A percentile compares a stretch with the other conserved stretches of the same genome.
Evolutionary conservation across 2,113 vertebrate genomes (phyloP).

Genomic region (Hippopotamus amphibius): DNA sequence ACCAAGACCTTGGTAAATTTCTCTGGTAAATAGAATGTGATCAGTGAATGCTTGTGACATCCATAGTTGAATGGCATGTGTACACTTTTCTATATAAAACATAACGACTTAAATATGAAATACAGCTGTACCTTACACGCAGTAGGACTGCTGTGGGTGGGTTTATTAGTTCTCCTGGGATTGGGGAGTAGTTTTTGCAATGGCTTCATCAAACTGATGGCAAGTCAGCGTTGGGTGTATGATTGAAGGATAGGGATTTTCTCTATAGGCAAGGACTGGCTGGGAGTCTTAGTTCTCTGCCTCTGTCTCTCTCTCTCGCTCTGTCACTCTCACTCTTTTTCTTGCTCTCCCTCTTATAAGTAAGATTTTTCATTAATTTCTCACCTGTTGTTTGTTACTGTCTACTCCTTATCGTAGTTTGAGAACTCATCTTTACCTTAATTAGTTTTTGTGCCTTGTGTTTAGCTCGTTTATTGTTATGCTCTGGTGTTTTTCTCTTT

Average conservation of each 20-base stretch:
- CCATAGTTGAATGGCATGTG: not conserved
- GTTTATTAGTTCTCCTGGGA: fast-evolving
- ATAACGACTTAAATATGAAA: not conserved
- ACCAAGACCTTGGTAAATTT: not conserved
- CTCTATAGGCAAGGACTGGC: not conserved
- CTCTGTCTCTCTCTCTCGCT: not conserved
- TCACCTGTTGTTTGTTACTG: not conserved
- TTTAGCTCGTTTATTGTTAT: not conserved
- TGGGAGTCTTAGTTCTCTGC: not conserved
- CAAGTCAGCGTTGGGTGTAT: not conserved
- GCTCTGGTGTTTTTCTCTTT: not conserved
- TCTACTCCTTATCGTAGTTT: not conserved
- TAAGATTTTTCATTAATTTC: not conserved
- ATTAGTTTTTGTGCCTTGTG: not conserved
- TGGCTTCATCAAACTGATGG: not conserved
- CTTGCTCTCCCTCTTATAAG: not conserved
- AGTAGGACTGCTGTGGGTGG: not conserved
- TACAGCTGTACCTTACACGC: not conserved
- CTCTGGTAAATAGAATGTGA: not conserved
- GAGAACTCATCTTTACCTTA: not conserved
- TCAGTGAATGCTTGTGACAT: not conserved
- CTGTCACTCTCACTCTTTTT: not conserved
- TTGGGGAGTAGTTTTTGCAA: not conserved
- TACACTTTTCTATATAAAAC: not conserved
- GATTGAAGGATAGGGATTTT: not conserved